A percentile compares a stretch with the other conserved stretches of the same genome.
These are phyloP conservation scores for Scytalopus superciliaris DNA, from an alignment of 2,113 vertebrate species.

Conservation along the genomic window DNA sequence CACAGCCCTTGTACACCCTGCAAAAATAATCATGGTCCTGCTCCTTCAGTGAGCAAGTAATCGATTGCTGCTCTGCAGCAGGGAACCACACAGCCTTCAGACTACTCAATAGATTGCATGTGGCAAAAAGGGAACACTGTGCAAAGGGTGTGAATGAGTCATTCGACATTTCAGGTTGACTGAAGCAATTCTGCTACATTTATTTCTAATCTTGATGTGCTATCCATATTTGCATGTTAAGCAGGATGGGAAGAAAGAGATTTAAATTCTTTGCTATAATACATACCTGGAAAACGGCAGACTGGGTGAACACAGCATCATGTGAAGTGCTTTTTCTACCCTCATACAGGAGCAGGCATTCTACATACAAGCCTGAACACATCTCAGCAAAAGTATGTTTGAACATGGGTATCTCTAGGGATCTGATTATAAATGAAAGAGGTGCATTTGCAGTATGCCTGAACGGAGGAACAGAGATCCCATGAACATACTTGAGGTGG, in stretches of 20 bases:
- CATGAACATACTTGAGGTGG: background rate
- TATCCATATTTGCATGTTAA: conserved; percentile 56
- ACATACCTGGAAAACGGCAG: background rate
- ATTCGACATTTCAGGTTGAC: conserved; percentile 74
- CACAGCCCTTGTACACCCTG: background rate
- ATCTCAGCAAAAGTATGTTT: background rate
- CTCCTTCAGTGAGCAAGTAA: background rate
- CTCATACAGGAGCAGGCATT: background rate
- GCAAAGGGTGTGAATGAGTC: conserved; percentile 74
- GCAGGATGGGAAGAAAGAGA: conserved; percentile 27
- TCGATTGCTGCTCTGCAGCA: background rate
- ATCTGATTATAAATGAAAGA: background rate
- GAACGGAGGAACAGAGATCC: background rate
- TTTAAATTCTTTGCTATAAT: background rate
- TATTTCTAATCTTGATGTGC: conserved; percentile 69
- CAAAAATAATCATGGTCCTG: background rate
- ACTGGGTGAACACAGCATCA: background rate
- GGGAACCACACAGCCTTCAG: background rate
- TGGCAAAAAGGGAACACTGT: conserved; percentile 41
- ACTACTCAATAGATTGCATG: conserved; percentile 39
- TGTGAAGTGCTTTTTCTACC: background rate
- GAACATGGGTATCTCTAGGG: background rate
- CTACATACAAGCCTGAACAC: background rate
- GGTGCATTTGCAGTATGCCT: background rate
- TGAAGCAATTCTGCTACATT: conserved; percentile 67